Conservation (phyloP, 1,140 invertebrate genomes). For the Drosophila ananassae region DNA sequence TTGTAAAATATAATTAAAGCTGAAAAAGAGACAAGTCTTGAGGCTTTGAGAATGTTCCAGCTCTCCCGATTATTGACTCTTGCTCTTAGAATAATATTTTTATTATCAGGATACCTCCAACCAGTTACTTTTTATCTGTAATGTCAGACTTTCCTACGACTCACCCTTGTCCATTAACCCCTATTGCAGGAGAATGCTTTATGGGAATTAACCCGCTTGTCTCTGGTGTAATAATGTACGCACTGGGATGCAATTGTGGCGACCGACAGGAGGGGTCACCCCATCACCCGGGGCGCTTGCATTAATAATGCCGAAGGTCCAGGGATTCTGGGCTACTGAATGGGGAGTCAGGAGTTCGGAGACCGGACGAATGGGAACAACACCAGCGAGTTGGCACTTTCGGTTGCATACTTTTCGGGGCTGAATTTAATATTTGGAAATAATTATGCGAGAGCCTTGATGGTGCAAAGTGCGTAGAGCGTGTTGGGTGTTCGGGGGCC, state of each 20-base stretch:
- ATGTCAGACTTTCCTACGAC: background rate
- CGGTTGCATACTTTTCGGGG: constrained; percentile 61
- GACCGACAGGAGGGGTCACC: constrained; percentile 14
- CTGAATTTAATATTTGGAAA: constrained; percentile 73
- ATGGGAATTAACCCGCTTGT: constrained; percentile 1
- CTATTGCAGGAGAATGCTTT: background rate
- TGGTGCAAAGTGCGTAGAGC: constrained; percentile 5
- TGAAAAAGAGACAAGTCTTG: too few relatives aligned
- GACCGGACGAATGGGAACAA: constrained; percentile 16
- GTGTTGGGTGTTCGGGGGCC: background rate
- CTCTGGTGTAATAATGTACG: constrained; percentile 5
- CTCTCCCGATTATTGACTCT: too few relatives aligned
- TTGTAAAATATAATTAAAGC: too few relatives aligned
- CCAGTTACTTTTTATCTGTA: too few relatives aligned
- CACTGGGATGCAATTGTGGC: constrained; percentile 43
- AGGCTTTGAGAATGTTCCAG: too few relatives aligned
- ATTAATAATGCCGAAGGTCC: constrained; percentile 63
- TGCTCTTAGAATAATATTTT: too few relatives aligned
- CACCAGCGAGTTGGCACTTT: constrained; percentile 18
- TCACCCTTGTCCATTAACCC: background rate
- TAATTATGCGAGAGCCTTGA: constrained; percentile 64
- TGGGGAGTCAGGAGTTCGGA: background rate
- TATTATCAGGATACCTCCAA: too few relatives aligned
- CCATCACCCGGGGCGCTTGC: constrained; percentile 46
- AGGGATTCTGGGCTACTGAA: background rate